Evolutionary conservation across 37 sponge, comb jelly and placozoan species (phyloP).

Genomic region (Halisarca cf. caerulea): DNA sequence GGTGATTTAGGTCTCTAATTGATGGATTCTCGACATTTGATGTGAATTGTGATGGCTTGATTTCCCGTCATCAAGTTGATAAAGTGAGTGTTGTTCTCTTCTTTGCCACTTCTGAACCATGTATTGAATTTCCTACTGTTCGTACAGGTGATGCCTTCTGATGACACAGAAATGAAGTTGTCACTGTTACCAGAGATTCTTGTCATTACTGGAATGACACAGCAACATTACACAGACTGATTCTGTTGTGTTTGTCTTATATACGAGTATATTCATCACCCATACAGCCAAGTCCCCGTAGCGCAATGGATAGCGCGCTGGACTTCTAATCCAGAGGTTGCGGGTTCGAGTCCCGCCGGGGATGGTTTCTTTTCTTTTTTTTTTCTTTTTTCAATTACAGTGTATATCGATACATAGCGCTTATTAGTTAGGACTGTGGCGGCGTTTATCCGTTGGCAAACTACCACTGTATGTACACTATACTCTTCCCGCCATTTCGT

Average conservation of each 20-base stretch:
- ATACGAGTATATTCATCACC: not conserved
- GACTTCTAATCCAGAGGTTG: slow-evolving; percentile 98
- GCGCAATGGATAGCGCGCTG: slow-evolving; percentile 96
- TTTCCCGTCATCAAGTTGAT: slow-evolving; percentile 50
- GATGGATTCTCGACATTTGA: slow-evolving; percentile 69
- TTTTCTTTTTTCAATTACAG: no score
- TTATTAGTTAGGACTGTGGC: no score
- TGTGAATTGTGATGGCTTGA: slow-evolving; percentile 57
- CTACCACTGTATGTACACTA: no score
- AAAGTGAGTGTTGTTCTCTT: slow-evolving; percentile 46
- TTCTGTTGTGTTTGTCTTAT: not conserved
- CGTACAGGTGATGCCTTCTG: not conserved
- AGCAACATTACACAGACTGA: no score
- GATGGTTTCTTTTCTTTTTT: slow-evolving; percentile 49
- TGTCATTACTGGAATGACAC: not conserved
- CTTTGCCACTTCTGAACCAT: not conserved
- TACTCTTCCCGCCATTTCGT: no score
- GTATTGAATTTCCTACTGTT: not conserved
- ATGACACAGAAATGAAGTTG: not conserved
- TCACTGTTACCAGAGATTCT: not conserved
- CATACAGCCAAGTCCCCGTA: slow-evolving; percentile 66
- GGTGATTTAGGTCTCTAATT: slow-evolving; percentile 36
- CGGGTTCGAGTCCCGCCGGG: slow-evolving; percentile 96
- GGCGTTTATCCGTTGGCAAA: no score
- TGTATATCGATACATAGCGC: no score